A percentile compares a stretch with the other conserved stretches of the same genome.
phyloP scores from a whole-genome alignment of 2,888 invertebrate genomes.

The Andrena praecox region DNA sequence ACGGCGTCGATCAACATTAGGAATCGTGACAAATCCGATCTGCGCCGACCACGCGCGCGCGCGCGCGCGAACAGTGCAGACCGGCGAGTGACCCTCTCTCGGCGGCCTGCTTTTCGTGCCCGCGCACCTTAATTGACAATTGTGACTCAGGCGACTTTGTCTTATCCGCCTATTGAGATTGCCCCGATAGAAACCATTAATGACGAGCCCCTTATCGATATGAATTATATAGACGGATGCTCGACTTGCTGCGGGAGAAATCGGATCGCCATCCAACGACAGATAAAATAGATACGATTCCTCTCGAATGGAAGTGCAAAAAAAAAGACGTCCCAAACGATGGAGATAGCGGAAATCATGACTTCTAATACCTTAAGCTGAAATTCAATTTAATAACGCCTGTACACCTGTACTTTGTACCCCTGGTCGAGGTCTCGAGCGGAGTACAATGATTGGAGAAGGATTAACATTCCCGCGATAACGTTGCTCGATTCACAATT shows the following conservation, averaged over 20 bases:
- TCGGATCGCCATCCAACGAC: constrained; percentile 2
- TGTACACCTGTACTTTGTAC: not conserved
- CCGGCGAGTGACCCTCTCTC: constrained; percentile 18
- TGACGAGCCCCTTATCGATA: constrained; percentile 52
- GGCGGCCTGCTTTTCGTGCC: constrained; percentile 23
- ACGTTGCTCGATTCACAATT: not conserved
- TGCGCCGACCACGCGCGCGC: constrained; percentile 63
- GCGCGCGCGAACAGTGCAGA: not conserved
- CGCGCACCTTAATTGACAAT: constrained; percentile 71
- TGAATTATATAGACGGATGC: constrained; percentile 26
- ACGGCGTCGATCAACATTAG: constrained; percentile 82
- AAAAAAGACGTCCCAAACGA: not conserved
- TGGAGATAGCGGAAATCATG: constrained; percentile 41
- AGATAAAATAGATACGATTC: constrained; percentile 39
- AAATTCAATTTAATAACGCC: constrained; percentile 7
- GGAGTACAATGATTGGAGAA: not conserved
- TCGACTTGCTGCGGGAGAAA: constrained; percentile 31
- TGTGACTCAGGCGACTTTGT: constrained; percentile 61
- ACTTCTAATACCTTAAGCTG: constrained; percentile 26
- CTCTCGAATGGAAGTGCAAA: not conserved
- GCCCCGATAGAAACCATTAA: constrained; percentile 51
- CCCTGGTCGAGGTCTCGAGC: not conserved
- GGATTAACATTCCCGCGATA: constrained; percentile 7
- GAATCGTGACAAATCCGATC: constrained; percentile 84
- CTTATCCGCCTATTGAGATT: constrained; percentile 64